A percentile compares a stretch with the other conserved stretches of the same genome.
Evolutionary conservation across 2,888 invertebrate species (phyloP).

Genomic region (Rotaria macrura): DNA sequence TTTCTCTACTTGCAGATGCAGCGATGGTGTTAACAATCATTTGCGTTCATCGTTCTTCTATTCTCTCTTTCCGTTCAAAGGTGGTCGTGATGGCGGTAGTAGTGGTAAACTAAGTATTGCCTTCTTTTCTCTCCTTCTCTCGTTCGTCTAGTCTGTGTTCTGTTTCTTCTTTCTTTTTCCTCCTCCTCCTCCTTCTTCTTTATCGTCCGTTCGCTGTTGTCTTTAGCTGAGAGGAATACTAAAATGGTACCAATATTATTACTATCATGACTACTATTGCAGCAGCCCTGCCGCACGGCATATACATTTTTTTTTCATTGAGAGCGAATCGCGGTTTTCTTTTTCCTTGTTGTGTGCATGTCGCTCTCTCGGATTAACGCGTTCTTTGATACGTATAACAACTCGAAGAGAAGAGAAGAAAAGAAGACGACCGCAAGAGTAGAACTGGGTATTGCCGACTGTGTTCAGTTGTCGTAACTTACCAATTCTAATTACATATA

Average conservation of each 20-base stretch:
- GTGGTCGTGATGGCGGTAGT: neutral
- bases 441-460: neutral
- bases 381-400: neutral
- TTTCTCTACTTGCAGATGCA: neutral
- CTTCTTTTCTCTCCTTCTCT: neutral
- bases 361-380: neutral
- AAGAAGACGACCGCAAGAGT: neutral
- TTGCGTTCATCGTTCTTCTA: neutral
- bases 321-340: conserved; percentile 2
- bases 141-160: neutral
- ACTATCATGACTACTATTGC: neutral
- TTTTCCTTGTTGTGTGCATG: neutral
- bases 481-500: neutral
- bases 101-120: neutral
- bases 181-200: neutral
- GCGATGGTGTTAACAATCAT: neutral
- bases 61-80: neutral
- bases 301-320: neutral
- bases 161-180: neutral
- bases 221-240: neutral
- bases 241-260: neutral
- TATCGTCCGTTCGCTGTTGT: neutral
- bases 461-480: neutral
- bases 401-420: neutral
- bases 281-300: neutral